These are phyloP conservation scores for Rhea americana DNA, from an alignment of 2,113 vertebrate genomes.

Conservation along the genomic window DNA sequence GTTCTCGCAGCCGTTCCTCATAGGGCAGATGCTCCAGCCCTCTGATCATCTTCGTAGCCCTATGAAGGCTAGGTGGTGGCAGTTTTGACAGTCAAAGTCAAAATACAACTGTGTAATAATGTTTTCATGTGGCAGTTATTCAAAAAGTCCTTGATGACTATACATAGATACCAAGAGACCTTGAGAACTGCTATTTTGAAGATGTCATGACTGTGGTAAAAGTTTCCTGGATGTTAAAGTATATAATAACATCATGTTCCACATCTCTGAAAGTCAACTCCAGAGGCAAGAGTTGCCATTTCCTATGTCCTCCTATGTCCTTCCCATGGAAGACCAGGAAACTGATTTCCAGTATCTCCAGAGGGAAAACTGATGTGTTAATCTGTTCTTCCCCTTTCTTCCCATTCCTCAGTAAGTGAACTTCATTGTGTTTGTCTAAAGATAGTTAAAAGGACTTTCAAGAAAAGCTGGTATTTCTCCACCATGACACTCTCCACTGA, in stretches of 20 bases:
- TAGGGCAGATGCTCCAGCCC: too few relatives aligned
- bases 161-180: accelerated
- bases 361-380: neutral
- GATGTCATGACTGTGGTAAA: neutral
- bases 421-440: neutral
- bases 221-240: neutral
- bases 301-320: neutral
- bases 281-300: neutral
- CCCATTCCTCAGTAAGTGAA: neutral
- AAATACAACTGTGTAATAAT: conserved; percentile 45
- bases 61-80: neutral
- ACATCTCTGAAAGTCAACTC: neutral
- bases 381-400: neutral
- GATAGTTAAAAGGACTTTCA: neutral
- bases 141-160: conserved; percentile 1
- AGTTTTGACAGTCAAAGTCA: conserved; percentile 52
- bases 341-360: neutral
- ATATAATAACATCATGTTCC: neutral
- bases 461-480: neutral
- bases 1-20: too few relatives aligned
- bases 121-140: conserved; percentile 10
- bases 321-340: neutral
- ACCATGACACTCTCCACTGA: neutral
- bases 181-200: neutral
- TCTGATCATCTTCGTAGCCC: too few relatives aligned